Percentiles rank a stretch among this genome's conserved stretches.
phyloP scores from a whole-genome alignment of 2,797 vertebrate species.

The Hapalemur alaotrensis region DNA sequence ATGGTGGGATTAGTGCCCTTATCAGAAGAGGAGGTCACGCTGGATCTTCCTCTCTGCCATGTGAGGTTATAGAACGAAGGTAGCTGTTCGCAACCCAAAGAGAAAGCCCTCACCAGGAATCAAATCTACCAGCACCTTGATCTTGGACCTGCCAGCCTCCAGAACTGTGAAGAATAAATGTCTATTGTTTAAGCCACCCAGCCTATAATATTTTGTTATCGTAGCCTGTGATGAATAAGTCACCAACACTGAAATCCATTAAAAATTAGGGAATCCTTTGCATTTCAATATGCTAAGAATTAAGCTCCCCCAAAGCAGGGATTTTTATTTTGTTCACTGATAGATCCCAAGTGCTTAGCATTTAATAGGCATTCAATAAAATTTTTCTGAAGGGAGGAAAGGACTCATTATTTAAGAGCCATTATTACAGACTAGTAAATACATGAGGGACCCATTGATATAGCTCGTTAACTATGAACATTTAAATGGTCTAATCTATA shows the following conservation, averaged over 20 bases:
- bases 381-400: slow-evolving; percentile 36
- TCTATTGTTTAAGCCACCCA: neutral
- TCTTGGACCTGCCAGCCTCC: neutral
- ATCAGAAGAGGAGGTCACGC: neutral
- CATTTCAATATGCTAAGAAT: neutral
- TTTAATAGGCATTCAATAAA: neutral
- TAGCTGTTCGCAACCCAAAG: neutral
- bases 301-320: neutral
- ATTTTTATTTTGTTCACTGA: neutral
- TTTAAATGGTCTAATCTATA: slow-evolving; percentile 8
- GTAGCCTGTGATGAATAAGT: neutral
- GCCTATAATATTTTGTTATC: neutral
- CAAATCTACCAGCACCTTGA: neutral
- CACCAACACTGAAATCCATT: neutral
- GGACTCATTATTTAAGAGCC: slow-evolving; percentile 20
- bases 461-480: neutral
- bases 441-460: neutral
- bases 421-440: slow-evolving; percentile 21
- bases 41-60: neutral
- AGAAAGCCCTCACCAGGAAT: neutral
- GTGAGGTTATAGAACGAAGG: neutral
- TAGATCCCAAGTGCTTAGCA: slow-evolving; percentile 18
- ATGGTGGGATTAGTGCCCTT: neutral
- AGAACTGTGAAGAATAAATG: neutral
- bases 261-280: neutral